A percentile compares a stretch with the other conserved stretches of the same genome.
These are phyloP conservation scores for Vombatus ursinus DNA, from an alignment of 2,113 vertebrate genomes.

Conservation along the genomic window DNA sequence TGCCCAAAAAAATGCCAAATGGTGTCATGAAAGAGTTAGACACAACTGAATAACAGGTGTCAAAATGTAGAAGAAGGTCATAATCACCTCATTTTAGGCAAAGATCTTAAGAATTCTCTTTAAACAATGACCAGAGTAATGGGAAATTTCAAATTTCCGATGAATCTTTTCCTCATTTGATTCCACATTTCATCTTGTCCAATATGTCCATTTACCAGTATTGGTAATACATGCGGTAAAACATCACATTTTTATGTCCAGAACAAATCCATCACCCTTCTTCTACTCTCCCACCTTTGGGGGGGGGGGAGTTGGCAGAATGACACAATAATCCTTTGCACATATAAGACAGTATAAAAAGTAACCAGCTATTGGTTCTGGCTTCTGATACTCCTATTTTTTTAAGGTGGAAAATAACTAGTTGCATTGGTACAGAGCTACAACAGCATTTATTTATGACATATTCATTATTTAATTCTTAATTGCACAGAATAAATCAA, in stretches of 20 bases:
- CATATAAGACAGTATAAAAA: not conserved
- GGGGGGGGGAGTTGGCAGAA: not conserved
- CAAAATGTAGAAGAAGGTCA: no score
- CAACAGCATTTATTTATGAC: not conserved
- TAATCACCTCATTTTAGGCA: no score
- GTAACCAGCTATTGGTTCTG: not conserved
- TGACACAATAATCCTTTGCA: not conserved
- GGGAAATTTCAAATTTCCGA: not conserved
- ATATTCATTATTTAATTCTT: constrained; percentile 15
- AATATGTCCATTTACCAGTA: not conserved
- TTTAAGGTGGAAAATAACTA: not conserved
- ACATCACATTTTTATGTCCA: not conserved
- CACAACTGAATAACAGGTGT: no score
- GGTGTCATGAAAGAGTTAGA: no score
- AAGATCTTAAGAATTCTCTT: no score
- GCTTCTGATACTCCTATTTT: not conserved
- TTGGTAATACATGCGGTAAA: no score
- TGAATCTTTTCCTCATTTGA: not conserved
- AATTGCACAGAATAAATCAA: not conserved
- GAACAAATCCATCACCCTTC: not conserved
- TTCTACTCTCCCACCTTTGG: not conserved
- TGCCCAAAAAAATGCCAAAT: no score
- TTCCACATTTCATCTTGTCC: not conserved
- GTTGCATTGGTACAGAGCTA: not conserved
- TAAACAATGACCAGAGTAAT: not conserved